Conservation (phyloP, 2,113 vertebrate species). For the Tamias sibiricus region DNA sequence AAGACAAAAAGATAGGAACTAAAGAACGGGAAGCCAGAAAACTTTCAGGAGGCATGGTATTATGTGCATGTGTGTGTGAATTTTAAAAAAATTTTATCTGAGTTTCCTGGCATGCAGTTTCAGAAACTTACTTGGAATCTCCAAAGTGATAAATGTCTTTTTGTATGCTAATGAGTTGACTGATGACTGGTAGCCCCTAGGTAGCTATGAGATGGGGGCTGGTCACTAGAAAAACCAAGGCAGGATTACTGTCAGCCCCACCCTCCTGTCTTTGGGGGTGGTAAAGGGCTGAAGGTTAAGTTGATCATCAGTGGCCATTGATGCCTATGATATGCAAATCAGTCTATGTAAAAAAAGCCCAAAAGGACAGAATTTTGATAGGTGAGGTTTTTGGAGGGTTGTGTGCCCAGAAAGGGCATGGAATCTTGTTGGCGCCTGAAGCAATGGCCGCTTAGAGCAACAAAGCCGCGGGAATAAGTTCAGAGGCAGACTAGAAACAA, state of each 20-base stretch:
- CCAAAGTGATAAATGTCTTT: neutral
- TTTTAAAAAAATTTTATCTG: neutral
- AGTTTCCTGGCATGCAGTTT: neutral
- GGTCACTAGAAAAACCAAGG: neutral
- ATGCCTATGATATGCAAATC: neutral
- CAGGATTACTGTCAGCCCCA: neutral
- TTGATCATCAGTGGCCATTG: neutral
- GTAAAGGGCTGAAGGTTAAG: neutral
- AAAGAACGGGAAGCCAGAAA: neutral
- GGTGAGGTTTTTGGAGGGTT: neutral
- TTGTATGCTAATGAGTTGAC: neutral
- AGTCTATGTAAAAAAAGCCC: neutral
- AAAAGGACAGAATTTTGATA: neutral
- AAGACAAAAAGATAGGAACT: neutral
- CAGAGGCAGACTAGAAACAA: too few species aligned
- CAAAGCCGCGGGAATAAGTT: too few species aligned
- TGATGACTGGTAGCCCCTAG: neutral
- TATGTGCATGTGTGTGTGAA: neutral
- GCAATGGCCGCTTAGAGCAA: too few species aligned
- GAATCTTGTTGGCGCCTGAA: too few species aligned
- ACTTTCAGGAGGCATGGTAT: neutral
- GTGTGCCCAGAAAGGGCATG: too few species aligned
- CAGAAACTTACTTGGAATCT: neutral
- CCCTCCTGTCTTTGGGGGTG: neutral
- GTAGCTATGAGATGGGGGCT: neutral